These are phyloP conservation scores for Isichthys henryi DNA, from an alignment of 2,113 vertebrate genomes.

Conservation along the genomic window DNA sequence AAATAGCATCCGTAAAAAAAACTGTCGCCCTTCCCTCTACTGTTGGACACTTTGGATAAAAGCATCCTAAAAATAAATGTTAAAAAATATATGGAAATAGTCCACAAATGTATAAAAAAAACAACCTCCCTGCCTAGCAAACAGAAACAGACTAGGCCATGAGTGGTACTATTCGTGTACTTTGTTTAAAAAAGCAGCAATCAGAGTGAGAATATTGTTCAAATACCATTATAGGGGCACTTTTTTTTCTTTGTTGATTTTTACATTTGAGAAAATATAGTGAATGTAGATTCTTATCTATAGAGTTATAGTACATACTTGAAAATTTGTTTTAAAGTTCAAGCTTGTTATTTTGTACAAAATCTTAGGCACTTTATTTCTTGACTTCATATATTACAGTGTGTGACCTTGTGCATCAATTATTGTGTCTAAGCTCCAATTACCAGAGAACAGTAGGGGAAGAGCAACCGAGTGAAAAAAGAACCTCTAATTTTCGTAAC, in stretches of 20 bases:
- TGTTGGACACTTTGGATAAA: background rate
- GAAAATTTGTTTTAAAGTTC: background rate
- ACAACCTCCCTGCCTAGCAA: background rate
- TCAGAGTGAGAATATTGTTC: background rate
- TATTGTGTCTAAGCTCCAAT: background rate
- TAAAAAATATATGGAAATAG: background rate
- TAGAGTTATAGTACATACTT: background rate
- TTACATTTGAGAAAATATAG: background rate
- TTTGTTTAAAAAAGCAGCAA: background rate
- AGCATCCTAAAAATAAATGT: background rate
- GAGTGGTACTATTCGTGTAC: background rate
- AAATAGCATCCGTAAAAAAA: background rate
- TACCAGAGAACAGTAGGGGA: background rate
- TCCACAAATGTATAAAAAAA: background rate
- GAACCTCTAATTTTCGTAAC: background rate
- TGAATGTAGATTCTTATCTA: background rate
- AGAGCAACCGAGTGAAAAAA: background rate
- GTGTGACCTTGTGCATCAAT: slow-evolving; percentile 1
- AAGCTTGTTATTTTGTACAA: background rate
- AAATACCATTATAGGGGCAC: background rate
- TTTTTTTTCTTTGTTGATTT: background rate
- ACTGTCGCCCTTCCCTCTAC: background rate
- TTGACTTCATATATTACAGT: background rate
- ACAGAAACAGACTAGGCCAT: background rate
- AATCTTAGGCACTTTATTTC: background rate